A percentile compares a stretch with the other conserved stretches of the same genome.
Evolutionary conservation across 2,888 invertebrate genomes (phyloP).

Genomic region (Ernsta delagoae): DNA sequence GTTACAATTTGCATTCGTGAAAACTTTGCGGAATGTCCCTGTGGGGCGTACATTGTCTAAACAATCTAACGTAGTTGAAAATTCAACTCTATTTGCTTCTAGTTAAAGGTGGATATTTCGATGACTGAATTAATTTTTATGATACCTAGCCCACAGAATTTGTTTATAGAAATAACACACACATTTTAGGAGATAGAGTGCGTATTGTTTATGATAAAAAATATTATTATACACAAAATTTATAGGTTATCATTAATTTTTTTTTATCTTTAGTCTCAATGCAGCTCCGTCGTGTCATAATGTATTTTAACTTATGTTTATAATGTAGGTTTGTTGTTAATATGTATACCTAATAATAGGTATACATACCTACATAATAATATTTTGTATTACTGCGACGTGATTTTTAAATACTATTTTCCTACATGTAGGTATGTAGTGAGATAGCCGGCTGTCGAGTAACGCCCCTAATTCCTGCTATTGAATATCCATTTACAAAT

Average conservation of each 20-base stretch:
- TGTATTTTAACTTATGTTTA: neutral
- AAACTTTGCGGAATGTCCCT: slow-evolving; percentile 9
- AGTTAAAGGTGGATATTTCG: neutral
- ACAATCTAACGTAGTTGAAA: neutral
- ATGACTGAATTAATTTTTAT: neutral
- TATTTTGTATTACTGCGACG: too few relatives aligned
- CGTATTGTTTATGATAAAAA: slow-evolving; percentile 15
- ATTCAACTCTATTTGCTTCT: neutral
- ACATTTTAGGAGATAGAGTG: slow-evolving; percentile 19
- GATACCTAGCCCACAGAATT: slow-evolving; percentile 9
- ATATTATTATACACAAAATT: neutral
- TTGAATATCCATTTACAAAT: too few relatives aligned
- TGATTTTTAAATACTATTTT: too few relatives aligned
- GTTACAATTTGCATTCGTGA: neutral
- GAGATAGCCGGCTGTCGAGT: too few relatives aligned
- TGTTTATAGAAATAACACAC: slow-evolving; percentile 27
- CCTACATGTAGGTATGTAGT: too few relatives aligned
- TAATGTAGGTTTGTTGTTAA: too few relatives aligned
- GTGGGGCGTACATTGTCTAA: slow-evolving; percentile 26
- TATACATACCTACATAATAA: too few relatives aligned
- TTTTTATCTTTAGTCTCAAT: slow-evolving; percentile 12
- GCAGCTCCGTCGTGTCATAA: neutral
- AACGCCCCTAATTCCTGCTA: too few relatives aligned
- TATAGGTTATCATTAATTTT: slow-evolving; percentile 3
- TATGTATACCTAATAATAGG: too few relatives aligned